Percentiles rank a stretch among this genome's conserved stretches.
Evolutionary conservation across 2,888 invertebrate genomes (phyloP).

Genomic region (Nymphalis polychloros): DNA sequence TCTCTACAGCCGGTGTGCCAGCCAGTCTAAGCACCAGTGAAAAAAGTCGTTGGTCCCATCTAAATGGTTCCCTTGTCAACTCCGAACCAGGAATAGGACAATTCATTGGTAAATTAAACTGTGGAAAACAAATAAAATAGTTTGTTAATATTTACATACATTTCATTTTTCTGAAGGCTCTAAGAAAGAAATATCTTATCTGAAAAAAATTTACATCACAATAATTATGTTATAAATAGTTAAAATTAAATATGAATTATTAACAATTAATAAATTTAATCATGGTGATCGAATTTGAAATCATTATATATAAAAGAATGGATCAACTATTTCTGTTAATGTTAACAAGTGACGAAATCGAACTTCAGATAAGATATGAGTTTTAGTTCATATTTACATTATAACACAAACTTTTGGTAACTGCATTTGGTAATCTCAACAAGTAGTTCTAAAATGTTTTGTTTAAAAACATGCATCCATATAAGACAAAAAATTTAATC

Average conservation of each 20-base stretch:
- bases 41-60: slow-evolving; percentile 99
- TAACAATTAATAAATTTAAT: too few relatives aligned
- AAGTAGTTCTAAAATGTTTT: neutral
- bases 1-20: slow-evolving; percentile 93
- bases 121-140: slow-evolving; percentile 32
- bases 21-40: slow-evolving; percentile 95
- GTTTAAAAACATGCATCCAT: neutral
- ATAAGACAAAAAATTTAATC: too few relatives aligned
- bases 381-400: slow-evolving; percentile 19
- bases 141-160: neutral
- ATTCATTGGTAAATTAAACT: slow-evolving; percentile 95
- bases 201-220: too few relatives aligned
- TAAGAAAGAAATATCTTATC: too few relatives aligned
- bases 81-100: slow-evolving; percentile 97
- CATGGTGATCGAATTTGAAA: too few relatives aligned
- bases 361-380: slow-evolving; percentile 33
- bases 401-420: neutral
- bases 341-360: slow-evolving; percentile 18
- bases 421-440: neutral
- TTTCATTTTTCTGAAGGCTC: too few relatives aligned
- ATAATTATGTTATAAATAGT: too few relatives aligned
- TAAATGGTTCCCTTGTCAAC: slow-evolving; percentile 98
- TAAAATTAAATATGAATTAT: too few relatives aligned
- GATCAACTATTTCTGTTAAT: too few relatives aligned
- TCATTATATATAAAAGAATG: too few relatives aligned